Evolutionary conservation across 2,113 vertebrate genomes (phyloP).

Genomic region (Indicator maculatus): DNA sequence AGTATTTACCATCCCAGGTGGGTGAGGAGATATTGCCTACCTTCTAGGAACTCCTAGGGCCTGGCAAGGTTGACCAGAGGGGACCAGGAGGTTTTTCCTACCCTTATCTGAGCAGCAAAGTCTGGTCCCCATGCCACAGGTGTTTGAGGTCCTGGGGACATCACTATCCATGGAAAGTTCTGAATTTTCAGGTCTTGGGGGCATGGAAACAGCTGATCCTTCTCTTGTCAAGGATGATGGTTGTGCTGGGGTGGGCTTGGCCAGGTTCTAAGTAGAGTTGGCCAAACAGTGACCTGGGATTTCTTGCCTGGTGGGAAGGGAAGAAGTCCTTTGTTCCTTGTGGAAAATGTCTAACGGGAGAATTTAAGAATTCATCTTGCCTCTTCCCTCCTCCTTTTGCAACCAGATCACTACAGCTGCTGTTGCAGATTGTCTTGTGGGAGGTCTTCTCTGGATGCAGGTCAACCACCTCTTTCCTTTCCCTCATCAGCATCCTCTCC

Average conservation of each 20-base stretch:
- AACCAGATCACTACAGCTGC: not conserved
- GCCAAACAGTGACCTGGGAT: not conserved
- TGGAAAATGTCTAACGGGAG: not conserved
- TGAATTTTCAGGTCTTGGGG: not conserved
- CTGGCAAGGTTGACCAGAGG: not conserved
- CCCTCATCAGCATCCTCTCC: not conserved
- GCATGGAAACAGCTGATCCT: too few relatives aligned
- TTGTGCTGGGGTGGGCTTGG: not conserved
- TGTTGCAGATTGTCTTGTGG: not conserved
- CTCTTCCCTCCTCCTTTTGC: not conserved
- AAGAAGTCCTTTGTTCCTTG: not conserved
- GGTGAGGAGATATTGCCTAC: not conserved
- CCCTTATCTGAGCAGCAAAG: not conserved
- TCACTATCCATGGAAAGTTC: not conserved
- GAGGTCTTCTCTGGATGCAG: not conserved
- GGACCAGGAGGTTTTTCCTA: not conserved
- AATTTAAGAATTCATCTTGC: not conserved
- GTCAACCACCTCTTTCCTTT: not conserved
- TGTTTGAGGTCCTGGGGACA: not conserved
- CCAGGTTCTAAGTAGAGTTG: not conserved
- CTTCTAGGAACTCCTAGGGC: slow-evolving; percentile 50
- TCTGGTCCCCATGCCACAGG: not conserved
- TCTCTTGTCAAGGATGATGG: not conserved
- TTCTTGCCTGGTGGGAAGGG: not conserved
- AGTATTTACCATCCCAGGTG: slow-evolving; percentile 54